Base-by-base conservation (phyloP, 2,797 vertebrate genomes). In the Luscinia luscinia region DNA sequence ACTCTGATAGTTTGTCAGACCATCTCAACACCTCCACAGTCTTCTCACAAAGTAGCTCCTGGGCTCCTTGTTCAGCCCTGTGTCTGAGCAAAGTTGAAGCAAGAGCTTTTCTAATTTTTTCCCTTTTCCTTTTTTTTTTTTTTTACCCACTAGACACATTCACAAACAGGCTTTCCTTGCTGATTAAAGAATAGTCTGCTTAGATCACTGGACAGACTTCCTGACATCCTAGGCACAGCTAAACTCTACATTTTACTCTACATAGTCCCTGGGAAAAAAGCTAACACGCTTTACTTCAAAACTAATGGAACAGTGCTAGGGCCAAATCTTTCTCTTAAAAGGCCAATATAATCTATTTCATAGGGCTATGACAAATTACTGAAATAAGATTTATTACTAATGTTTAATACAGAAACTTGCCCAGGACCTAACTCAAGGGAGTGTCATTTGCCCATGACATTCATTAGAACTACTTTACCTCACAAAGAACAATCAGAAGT, bases 241-340 rank as follows among this genome's bases (percentile, higher is more conserved):
- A 55, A 84, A 82, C 6, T 7, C 40, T 40, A 40, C 15, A 18
- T 90, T 90, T 89, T 90, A 45, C 43, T 80, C 43, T 40, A 40
- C 27, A 18, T 1, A 38, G 16, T 61, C 54, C 62, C 61, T 23
- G 17, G 15, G 22, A 83, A 91, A 83, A 58, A 70, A 90, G 32
- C 40, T 72, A 59, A 38, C 22, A n/a, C 0, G 0, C 52, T 76
- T 89, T 84, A 83, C 79, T 62, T 63, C 51, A 89, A 51, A 87
- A 82, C 27, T 73, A 81, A 74, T 23, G 36, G 40, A 91, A 95
- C 10, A 41, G 21, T 40, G 9, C 19, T 49, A 57, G 10, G 43
- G 45, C 7, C 40, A 87, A 93, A 89, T 23, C n/a, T 78, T 49
- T 13, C n/a, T 89, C 59, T 91, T 79, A 73, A 76, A 96, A 94